Conservation (phyloP, 2,113 vertebrate species). For the Mustela nigripes region DNA sequence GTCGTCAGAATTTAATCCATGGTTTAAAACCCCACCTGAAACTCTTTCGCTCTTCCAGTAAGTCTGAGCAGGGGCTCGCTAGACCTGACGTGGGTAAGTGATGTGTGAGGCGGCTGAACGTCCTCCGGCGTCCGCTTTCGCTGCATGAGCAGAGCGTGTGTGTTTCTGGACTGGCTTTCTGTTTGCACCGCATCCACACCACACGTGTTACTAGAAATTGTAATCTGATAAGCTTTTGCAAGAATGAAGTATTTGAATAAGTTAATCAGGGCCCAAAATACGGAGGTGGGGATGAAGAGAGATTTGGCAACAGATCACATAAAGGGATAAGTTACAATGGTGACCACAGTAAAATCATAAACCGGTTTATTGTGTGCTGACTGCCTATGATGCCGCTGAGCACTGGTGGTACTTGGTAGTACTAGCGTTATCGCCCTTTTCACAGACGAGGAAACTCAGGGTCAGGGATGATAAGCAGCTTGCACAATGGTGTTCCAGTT, state of each 20-base stretch:
- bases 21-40: conserved; percentile 90
- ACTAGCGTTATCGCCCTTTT: neutral
- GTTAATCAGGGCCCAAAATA: neutral
- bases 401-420: neutral
- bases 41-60: conserved; percentile 85
- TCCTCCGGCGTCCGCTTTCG: conserved; percentile 78
- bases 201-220: neutral
- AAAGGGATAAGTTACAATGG: neutral
- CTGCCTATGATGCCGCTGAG: accelerated
- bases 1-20: conserved; percentile 92
- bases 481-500: neutral
- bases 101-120: conserved; percentile 24
- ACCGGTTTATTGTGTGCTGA: neutral
- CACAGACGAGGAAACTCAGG: neutral
- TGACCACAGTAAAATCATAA: neutral
- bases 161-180: conserved; percentile 67
- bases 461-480: neutral
- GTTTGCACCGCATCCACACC: neutral
- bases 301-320: neutral
- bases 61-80: conserved; percentile 85
- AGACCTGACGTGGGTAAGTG: conserved; percentile 91
- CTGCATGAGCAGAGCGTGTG: conserved; percentile 52
- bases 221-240: neutral
- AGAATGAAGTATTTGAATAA: neutral
- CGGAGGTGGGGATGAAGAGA: neutral